phyloP scores from a whole-genome alignment of 2,888 invertebrate species.

The Salpingus planirostris region DNA sequence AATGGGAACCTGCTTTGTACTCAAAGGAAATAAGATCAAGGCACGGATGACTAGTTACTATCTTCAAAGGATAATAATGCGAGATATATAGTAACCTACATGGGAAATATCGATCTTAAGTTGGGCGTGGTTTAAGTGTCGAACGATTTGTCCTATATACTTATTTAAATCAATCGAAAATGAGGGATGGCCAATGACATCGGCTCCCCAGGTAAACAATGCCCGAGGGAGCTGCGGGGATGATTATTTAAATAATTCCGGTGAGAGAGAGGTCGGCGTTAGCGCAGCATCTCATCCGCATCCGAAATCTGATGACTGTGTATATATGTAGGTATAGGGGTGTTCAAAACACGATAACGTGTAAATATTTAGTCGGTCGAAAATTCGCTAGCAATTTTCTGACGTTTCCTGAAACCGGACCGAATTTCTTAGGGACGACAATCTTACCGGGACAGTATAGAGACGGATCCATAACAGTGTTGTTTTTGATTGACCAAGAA shows the following conservation, averaged over 20 bases:
- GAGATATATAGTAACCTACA: constrained; percentile 31
- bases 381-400: too few relatives aligned
- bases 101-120: constrained; percentile 33
- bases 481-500: constrained; percentile 20
- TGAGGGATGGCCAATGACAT: constrained; percentile 8
- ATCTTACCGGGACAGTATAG: constrained; percentile 38
- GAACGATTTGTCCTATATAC: constrained; percentile 27
- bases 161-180: constrained; percentile 28
- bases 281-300: too few relatives aligned
- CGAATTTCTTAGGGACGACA: too few relatives aligned
- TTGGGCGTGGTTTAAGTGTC: constrained; percentile 31
- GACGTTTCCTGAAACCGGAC: too few relatives aligned
- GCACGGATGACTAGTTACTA: constrained; percentile 25
- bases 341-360: too few relatives aligned
- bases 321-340: too few relatives aligned
- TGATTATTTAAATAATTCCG: too few relatives aligned
- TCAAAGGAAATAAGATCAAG: constrained; percentile 24
- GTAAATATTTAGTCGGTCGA: too few relatives aligned
- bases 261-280: too few relatives aligned
- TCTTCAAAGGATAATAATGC: constrained; percentile 23
- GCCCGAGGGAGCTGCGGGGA: too few relatives aligned
- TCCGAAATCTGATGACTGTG: too few relatives aligned
- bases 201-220: too few relatives aligned
- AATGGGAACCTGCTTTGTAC: constrained; percentile 22
- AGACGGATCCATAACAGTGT: constrained; percentile 35